Base-by-base conservation (phyloP, 2,888 invertebrate genomes). In the Agonopterix subpropinquella region DNA sequence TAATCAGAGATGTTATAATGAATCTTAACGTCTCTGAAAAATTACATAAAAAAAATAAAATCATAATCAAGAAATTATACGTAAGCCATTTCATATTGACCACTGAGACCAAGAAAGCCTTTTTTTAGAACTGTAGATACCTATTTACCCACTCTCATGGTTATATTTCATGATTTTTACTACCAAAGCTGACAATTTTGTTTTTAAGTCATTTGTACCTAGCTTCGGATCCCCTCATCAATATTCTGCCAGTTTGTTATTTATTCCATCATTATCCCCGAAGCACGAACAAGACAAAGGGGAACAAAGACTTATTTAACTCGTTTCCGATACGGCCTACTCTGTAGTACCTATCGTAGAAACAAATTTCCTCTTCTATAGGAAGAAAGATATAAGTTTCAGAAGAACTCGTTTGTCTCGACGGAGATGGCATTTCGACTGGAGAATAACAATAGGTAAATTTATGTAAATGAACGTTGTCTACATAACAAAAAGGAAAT, bases 321-420 rank as follows among this genome's bases (percentile, higher is more conserved):
- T 85, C 82, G 80, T 87, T 88, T 88, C 84, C 85, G 84, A 88
- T 87, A 86, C 79, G 68, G 78, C 81, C 80, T 73, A 70, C 68
- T 71, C 72, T 65, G 74, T 73, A 78, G 83, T 74, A 72, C 78
- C 82, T 82, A 82, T 79, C 73, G 74, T 62, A 77, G 74, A 75
- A 81, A 76, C 77, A 78, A 85, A 85, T 85, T 85, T 80, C 76
- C 83, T 77, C 67, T 72, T 73, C 70, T 75, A 61, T 48, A 18
- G 55, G 47, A 59, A 28, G 28, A 28, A 28, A 28, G 28, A 28
- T 28, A 68, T 64, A 72, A 70, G 66, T 69, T 70, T 67, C 50
- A 51, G 52, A 48, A 28, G 71, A 76, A 73, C 72, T 74, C 71
- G 66, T 73, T 75, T 72, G 65, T 73, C 67, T 68, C 62, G 57